phyloP scores from a whole-genome alignment of 2,797 vertebrate genomes.

The Nannoperca australis region DNA sequence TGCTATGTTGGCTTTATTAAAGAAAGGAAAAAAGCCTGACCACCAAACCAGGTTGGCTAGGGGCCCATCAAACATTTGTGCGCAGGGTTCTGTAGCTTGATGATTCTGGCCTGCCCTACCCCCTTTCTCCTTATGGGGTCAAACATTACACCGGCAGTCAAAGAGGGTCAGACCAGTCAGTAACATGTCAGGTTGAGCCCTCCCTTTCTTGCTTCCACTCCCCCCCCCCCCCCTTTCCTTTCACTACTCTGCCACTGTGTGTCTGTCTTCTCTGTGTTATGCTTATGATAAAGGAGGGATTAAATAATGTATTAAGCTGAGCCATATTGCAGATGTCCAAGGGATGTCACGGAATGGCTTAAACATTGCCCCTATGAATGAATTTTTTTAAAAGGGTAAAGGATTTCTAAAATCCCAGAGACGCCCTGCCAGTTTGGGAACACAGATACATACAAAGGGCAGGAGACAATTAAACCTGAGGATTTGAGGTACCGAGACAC shows the following conservation, averaged over 20 bases:
- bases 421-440: slow-evolving; percentile 37
- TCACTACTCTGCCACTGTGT: neutral
- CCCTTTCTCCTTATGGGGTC: slow-evolving; percentile 38
- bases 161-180: slow-evolving; percentile 36
- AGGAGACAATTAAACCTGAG: slow-evolving; percentile 68
- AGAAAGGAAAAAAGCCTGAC: no score
- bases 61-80: no score
- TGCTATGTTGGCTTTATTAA: no score
- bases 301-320: slow-evolving; percentile 66
- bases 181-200: slow-evolving; percentile 39
- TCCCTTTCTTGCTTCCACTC: slow-evolving; percentile 26
- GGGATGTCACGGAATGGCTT: slow-evolving; percentile 54
- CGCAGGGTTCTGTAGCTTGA: no score
- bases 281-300: slow-evolving; percentile 64
- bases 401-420: slow-evolving; percentile 53
- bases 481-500: slow-evolving; percentile 28
- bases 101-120: neutral
- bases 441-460: slow-evolving; percentile 45
- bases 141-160: slow-evolving; percentile 52
- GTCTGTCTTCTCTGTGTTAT: slow-evolving; percentile 35
- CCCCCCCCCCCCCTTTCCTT: slow-evolving; percentile 4
- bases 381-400: slow-evolving; percentile 56
- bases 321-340: slow-evolving; percentile 47
- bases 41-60: no score
- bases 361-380: slow-evolving; percentile 46